phyloP scores from a whole-genome alignment of 2,113 vertebrate genomes.

The Hoplias malabaricus region DNA sequence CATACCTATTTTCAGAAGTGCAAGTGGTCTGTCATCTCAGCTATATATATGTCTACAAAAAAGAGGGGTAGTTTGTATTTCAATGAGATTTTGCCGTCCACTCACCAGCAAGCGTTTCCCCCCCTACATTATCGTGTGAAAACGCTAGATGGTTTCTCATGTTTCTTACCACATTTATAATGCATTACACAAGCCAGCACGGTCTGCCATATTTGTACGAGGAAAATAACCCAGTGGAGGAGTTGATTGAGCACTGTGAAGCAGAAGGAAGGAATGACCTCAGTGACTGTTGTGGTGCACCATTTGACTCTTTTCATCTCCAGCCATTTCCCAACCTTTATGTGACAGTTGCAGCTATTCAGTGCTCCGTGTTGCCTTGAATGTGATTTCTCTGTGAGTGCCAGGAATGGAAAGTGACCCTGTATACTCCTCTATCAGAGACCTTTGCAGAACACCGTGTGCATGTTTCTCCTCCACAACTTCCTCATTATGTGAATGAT shows the following conservation, averaged over 20 bases:
- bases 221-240: neutral
- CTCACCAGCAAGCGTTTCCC: neutral
- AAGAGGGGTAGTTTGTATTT: neutral
- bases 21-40: no score
- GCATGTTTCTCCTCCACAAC: neutral
- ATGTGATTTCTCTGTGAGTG: constrained; percentile 15
- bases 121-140: neutral
- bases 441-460: neutral
- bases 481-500: neutral
- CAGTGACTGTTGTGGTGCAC: neutral
- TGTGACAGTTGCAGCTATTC: constrained; percentile 23
- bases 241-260: neutral
- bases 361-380: constrained; percentile 8
- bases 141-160: neutral
- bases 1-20: no score
- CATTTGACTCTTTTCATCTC: constrained; percentile 20
- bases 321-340: constrained; percentile 5
- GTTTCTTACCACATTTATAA: neutral
- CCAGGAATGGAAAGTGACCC: constrained; percentile 17
- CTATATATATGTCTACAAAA: no score
- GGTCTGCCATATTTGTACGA: neutral
- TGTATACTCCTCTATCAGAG: neutral
- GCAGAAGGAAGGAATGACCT: neutral
- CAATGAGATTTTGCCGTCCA: neutral
- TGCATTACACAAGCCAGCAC: neutral